These are phyloP conservation scores for Pantherophis guttatus DNA, from an alignment of 2,113 vertebrate species.

Conservation along the genomic window DNA sequence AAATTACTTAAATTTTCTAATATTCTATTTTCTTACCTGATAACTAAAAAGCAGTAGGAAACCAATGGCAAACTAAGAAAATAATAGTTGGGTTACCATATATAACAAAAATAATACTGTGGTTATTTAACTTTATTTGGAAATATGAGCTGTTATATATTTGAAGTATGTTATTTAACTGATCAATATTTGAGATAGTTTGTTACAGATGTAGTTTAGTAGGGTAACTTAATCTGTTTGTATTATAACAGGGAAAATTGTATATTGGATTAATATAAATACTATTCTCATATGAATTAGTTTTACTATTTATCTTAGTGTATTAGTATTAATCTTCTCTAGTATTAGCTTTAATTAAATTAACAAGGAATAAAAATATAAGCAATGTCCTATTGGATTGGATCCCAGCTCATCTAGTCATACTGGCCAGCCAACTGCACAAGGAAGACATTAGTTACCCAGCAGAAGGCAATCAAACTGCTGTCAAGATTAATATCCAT, in stretches of 20 bases:
- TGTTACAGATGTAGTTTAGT: background rate
- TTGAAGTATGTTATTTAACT: background rate
- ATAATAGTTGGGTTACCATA: background rate
- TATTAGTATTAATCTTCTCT: background rate
- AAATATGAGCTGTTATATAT: background rate
- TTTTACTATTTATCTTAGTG: background rate
- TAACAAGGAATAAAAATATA: background rate
- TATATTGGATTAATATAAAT: background rate
- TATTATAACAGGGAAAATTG: background rate
- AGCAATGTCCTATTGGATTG: background rate
- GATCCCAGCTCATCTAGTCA: background rate
- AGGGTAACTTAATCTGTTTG: background rate
- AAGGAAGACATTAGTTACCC: background rate
- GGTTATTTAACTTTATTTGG: background rate
- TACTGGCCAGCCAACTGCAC: background rate
- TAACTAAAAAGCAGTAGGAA: background rate
- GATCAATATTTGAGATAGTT: background rate
- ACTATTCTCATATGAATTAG: background rate
- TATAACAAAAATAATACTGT: background rate
- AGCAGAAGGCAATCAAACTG: background rate
- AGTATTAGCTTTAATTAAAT: background rate
- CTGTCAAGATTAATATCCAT: background rate
- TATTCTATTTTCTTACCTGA: background rate
- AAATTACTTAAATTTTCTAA: conserved; percentile 22
- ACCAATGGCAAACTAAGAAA: background rate